Conservation (phyloP, 2,113 vertebrate species). For the Agelaius tricolor region DNA sequence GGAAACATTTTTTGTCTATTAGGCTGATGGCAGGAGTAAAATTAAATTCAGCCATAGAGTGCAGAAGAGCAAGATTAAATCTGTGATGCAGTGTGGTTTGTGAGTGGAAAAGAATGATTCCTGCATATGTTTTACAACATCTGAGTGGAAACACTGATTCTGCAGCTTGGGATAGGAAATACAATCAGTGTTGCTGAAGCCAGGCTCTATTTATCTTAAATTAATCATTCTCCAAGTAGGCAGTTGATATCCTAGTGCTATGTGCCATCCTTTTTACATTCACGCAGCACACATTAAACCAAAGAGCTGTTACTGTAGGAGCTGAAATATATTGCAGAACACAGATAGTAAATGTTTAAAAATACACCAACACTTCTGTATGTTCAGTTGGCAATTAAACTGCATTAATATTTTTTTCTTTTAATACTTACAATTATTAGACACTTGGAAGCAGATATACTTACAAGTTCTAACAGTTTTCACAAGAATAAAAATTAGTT, state of each 20-base stretch:
- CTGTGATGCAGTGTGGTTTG: slow-evolving; percentile 41
- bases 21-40: slow-evolving; percentile 50
- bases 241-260: slow-evolving; percentile 57
- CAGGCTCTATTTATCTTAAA: slow-evolving; percentile 71
- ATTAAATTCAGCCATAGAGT: slow-evolving; percentile 48
- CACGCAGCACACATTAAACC: slow-evolving; percentile 45
- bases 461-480: neutral
- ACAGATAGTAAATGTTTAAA: slow-evolving; percentile 17
- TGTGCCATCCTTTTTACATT: slow-evolving; percentile 66
- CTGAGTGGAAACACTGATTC: slow-evolving; percentile 40
- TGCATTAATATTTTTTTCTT: neutral
- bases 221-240: slow-evolving; percentile 69
- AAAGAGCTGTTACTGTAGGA: slow-evolving; percentile 2
- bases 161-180: slow-evolving; percentile 52
- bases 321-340: neutral
- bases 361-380: neutral
- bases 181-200: slow-evolving; percentile 47
- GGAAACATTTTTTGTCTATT: slow-evolving; percentile 39
- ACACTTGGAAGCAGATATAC: neutral
- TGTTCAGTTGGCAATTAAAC: neutral
- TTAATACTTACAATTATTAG: neutral
- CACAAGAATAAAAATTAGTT: neutral
- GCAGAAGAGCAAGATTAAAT: slow-evolving; percentile 62
- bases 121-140: slow-evolving; percentile 62
- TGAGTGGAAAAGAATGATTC: slow-evolving; percentile 53